These are phyloP conservation scores for Calidris pygmaea DNA, from an alignment of 2,113 vertebrate genomes.

Conservation along the genomic window DNA sequence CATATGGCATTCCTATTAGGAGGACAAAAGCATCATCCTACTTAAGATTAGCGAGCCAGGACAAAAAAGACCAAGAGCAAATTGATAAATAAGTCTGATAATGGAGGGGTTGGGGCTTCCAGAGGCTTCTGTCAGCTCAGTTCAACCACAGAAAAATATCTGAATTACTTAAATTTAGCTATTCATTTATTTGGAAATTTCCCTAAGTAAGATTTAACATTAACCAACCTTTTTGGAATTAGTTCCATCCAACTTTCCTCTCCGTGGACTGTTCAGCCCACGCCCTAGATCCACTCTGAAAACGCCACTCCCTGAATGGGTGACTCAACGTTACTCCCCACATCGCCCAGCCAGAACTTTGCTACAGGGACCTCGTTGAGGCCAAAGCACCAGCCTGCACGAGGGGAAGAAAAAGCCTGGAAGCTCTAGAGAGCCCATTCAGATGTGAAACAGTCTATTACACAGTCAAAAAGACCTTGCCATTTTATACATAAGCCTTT, in stretches of 20 bases:
- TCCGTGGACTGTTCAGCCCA: background rate
- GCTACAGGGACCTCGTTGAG: background rate
- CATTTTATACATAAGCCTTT: background rate
- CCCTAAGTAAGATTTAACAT: background rate
- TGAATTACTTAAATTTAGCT: background rate
- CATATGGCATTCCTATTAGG: constrained; percentile 91
- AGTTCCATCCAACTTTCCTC: background rate
- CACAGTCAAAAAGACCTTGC: background rate
- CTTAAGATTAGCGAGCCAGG: background rate
- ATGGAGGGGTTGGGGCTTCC: background rate
- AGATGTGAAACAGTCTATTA: background rate
- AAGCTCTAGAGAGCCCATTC: background rate
- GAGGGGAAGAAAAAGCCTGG: background rate
- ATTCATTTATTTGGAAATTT: background rate
- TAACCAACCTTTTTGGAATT: background rate
- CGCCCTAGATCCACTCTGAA: background rate
- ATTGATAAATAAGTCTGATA: background rate
- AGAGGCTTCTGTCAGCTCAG: background rate
- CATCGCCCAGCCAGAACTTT: background rate
- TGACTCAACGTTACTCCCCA: constrained; percentile 2
- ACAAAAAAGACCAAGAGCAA: background rate
- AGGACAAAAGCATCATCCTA: background rate
- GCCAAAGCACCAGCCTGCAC: background rate
- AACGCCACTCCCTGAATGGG: background rate
- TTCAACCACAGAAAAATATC: background rate